Base-by-base conservation (phyloP, 2,797 vertebrate genomes). In the Enteromius trimaculatus region DNA sequence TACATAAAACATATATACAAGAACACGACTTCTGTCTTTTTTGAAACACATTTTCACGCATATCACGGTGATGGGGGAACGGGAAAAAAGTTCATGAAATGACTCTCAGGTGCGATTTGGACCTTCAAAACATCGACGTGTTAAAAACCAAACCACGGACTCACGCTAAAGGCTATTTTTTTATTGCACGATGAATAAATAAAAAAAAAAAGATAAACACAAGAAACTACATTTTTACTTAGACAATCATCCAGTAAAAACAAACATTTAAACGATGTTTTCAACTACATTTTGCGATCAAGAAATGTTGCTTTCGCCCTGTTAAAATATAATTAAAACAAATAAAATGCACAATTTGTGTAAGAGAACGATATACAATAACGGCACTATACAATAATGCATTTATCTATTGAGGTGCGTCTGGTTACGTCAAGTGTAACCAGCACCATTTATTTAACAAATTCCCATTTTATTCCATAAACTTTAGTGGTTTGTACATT, bases 1-100 rank as follows among this genome's bases (percentile, higher is more conserved):
- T 96, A 96, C 97, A 99, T 99, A 99, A 99, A 99, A 96, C 96
- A 96, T 97, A 97, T 97, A 97, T 96, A 96, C 96, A 96, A 96
- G 96, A 96, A 96, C 93, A 94, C 89, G 96, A 96, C 94, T 96
- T 93, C 92, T 98, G 97, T 98, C 94, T 95, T 98, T 95, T 96
- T 97, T 93, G 5, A 82, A 93, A 89, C 84, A 88, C 85, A 82
- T 81, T 86, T 53, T 44, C 53, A 74, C 39, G 13, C 26, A 39
- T 31, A 53, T 34, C n/a, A 71, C 58, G 34, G 7, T 51, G 47
- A 60, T 51, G 42, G 23, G n/a, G 31, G 44, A 55, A 76, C 44
- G 34, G 31, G 7, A 7, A 44, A 81, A 47, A 13, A 7, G 60
- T 71, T 51, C 9, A 65, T 65, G 14, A 80, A 62, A 47, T 7